A percentile compares a stretch with the other conserved stretches of the same genome.
These are phyloP conservation scores for Cecropterus lyciades DNA, from an alignment of 1,140 invertebrate genomes.

Conservation along the genomic window DNA sequence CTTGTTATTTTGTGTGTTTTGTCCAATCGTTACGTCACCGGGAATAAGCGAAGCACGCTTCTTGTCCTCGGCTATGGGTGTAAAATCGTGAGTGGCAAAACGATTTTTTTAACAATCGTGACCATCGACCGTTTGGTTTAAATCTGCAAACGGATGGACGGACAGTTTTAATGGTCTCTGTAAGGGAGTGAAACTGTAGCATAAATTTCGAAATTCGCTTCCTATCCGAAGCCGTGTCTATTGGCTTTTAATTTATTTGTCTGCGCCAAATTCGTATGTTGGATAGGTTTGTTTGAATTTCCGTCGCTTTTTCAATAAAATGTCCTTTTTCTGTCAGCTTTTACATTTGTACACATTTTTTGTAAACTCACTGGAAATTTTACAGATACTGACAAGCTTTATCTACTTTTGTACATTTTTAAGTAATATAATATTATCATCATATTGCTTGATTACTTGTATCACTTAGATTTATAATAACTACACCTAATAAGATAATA, in stretches of 20 bases:
- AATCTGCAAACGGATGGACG: slow-evolving; percentile 69
- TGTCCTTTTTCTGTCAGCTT: slow-evolving; percentile 19
- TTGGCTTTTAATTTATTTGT: slow-evolving; percentile 73
- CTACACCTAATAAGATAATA: too few relatives aligned
- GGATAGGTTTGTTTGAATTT: slow-evolving; percentile 45
- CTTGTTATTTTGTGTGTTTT: neutral
- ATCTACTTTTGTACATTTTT: too few relatives aligned
- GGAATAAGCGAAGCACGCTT: slow-evolving; percentile 23
- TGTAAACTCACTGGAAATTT: too few relatives aligned
- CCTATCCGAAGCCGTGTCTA: slow-evolving; percentile 49
- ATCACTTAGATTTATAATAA: too few relatives aligned
- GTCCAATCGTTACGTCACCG: neutral
- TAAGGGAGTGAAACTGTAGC: slow-evolving; percentile 62
- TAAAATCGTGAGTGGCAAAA: slow-evolving; percentile 75
- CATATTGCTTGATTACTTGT: too few relatives aligned
- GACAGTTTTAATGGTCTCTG: slow-evolving; percentile 72
- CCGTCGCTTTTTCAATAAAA: slow-evolving; percentile 41
- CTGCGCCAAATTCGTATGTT: slow-evolving; percentile 44
- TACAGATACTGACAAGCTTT: too few relatives aligned
- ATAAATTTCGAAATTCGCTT: slow-evolving; percentile 62
- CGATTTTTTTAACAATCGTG: slow-evolving; percentile 70
- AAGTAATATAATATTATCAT: too few relatives aligned
- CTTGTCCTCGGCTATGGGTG: slow-evolving; percentile 49
- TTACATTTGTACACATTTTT: too few relatives aligned
- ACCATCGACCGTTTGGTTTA: slow-evolving; percentile 67